Evolutionary conservation across 2,888 invertebrate genomes (phyloP).

Genomic region (Tinea pellionella): DNA sequence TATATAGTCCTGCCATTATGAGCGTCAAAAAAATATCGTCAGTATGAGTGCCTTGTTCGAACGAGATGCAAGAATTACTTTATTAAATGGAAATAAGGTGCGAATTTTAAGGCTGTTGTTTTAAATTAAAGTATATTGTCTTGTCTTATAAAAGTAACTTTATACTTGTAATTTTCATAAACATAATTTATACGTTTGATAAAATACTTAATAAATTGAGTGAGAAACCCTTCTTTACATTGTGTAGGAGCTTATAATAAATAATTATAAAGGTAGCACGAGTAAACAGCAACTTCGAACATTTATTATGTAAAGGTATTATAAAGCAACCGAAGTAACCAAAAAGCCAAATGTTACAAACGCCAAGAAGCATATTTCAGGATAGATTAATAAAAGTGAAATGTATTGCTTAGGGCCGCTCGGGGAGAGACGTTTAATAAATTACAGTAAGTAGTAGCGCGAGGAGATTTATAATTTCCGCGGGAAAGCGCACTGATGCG

Average conservation of each 20-base stretch:
- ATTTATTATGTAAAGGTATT: conserved; percentile 6
- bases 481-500: neutral
- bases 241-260: neutral
- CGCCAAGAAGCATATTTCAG: conserved; percentile 2
- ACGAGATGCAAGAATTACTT: neutral
- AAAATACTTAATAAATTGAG: neutral
- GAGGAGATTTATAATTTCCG: conserved; percentile 15
- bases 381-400: conserved; percentile 9
- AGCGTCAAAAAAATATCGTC: neutral
- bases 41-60: neutral
- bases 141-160: too few species aligned
- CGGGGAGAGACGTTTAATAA: conserved; percentile 9
- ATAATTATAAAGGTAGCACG: neutral
- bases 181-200: too few species aligned
- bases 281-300: neutral
- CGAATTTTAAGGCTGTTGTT: neutral
- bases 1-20: neutral
- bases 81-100: neutral
- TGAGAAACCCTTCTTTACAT: neutral
- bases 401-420: conserved; percentile 10
- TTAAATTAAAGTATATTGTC: neutral
- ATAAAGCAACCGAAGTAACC: neutral
- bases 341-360: conserved; percentile 4
- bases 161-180: too few species aligned
- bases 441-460: conserved; percentile 11